Base-by-base conservation (phyloP, 2,888 invertebrate genomes). In the Thereva nobilitata region DNA sequence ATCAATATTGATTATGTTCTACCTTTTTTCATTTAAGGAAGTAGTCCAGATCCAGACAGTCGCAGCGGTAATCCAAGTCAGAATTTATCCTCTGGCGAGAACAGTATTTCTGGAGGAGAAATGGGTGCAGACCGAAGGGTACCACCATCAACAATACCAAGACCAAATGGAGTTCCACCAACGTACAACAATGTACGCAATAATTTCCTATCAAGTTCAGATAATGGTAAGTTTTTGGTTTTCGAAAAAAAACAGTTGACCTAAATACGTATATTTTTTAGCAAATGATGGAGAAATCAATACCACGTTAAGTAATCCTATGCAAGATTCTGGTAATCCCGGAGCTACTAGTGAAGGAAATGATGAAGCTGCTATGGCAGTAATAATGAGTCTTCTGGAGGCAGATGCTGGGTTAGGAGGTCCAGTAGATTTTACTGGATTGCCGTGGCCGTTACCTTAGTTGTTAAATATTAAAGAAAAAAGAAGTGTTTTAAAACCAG, bases 341-440 rank as follows among this genome's bases (percentile, higher is more conserved):
- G 69, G 72, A 72, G 75, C 71, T 50, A 80, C 84, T 0, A 84
- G 85, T 50, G 91, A 92, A 75, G 91, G 90, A 47, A 92, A 91
- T 76, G 92, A 93, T 73, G 94, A 94, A 76, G 93, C 93, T 3
- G 92, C 93, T 4, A 93, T 94, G 92, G 92, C 93, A 1, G 93
- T 93, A 72, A 92, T 94, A 73, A 93, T 94, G 93, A 93, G 91
- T 77, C 85, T 94, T 35, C 81, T 94, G 52, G 94, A 94, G 79
- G 93, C 93, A 0, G 94, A 94, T 77, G 93, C 93, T 0, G 94
- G 93, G 0, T 85, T 94, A 4, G 93, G 93, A 42, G 93, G 92
- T 0, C 92, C 92, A 0, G 90, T 93, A 44, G 93, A 93, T 82
- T 92, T 92, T 80, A 89, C 91, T 6, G 91, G 91, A 40, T 80